A percentile compares a stretch with the other conserved stretches of the same genome.
These are phyloP conservation scores for Bibio marci DNA, from an alignment of 2,888 invertebrate genomes.

Conservation along the genomic window DNA sequence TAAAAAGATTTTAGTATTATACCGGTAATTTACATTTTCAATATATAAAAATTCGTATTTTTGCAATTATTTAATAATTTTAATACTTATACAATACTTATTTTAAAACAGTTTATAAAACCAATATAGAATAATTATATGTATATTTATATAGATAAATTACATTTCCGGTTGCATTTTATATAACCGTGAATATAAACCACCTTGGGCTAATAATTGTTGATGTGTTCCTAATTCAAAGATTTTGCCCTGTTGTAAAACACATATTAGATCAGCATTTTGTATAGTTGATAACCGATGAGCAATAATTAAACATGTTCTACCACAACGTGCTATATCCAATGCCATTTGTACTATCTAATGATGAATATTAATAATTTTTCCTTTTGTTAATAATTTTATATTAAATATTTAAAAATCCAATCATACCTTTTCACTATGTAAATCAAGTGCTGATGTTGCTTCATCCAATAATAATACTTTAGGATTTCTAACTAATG, in stretches of 20 bases:
- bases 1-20: too few relatives aligned
- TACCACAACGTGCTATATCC: slow-evolving; percentile 60
- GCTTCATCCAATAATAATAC: slow-evolving; percentile 61
- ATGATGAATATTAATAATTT: too few relatives aligned
- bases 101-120: too few relatives aligned
- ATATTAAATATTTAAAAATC: too few relatives aligned
- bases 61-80: too few relatives aligned
- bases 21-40: too few relatives aligned
- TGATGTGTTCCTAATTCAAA: slow-evolving; percentile 63
- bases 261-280: slow-evolving; percentile 72
- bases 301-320: slow-evolving; percentile 76
- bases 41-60: too few relatives aligned
- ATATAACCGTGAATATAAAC: slow-evolving; percentile 49
- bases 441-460: slow-evolving; percentile 61
- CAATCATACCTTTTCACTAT: slow-evolving; percentile 54
- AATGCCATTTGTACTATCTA: slow-evolving; percentile 65
- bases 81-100: too few relatives aligned
- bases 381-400: too few relatives aligned
- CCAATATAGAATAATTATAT: too few relatives aligned
- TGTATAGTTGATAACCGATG: slow-evolving; percentile 72
- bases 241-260: slow-evolving; percentile 57
- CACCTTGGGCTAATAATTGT: slow-evolving; percentile 46
- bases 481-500: slow-evolving; percentile 53
- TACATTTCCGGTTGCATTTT: slow-evolving; percentile 32
- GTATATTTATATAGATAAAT: too few relatives aligned